phyloP scores from a whole-genome alignment of 2,113 vertebrate species.

The Phyllostomus hastatus region DNA sequence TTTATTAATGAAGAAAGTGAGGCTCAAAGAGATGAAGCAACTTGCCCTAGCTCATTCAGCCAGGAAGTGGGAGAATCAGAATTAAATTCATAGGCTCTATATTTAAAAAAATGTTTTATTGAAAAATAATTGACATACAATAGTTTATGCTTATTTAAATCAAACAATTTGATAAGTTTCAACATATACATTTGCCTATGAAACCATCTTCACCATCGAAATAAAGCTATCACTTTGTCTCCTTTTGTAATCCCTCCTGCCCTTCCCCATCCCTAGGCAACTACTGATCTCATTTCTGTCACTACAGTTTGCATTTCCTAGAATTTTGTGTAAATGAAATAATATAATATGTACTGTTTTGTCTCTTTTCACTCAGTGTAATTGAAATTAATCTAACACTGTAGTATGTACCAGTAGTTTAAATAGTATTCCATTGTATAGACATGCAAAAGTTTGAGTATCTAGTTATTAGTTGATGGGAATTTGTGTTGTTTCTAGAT shows the following conservation, averaged over 20 bases:
- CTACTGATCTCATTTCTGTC: neutral
- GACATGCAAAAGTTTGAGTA: neutral
- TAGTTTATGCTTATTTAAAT: neutral
- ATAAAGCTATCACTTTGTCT: neutral
- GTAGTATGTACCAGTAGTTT: neutral
- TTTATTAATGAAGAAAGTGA: neutral
- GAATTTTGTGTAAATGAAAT: neutral
- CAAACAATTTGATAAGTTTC: neutral
- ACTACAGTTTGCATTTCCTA: neutral
- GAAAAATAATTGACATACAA: neutral
- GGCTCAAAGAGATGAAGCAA: neutral
- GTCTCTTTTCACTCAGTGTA: neutral
- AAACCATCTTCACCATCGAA: neutral
- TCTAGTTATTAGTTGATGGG: neutral
- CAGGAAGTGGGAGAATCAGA: neutral
- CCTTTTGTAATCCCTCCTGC: neutral
- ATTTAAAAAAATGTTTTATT: neutral
- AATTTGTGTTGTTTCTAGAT: neutral
- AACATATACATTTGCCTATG: neutral
- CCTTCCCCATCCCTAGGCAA: neutral
- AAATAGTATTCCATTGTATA: neutral
- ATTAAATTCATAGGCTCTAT: neutral
- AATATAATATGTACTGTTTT: neutral
- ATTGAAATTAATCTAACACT: neutral
- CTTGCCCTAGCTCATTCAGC: neutral